These are phyloP conservation scores for Leptosomus discolor DNA, from an alignment of 2,113 vertebrate species.

Conservation along the genomic window DNA sequence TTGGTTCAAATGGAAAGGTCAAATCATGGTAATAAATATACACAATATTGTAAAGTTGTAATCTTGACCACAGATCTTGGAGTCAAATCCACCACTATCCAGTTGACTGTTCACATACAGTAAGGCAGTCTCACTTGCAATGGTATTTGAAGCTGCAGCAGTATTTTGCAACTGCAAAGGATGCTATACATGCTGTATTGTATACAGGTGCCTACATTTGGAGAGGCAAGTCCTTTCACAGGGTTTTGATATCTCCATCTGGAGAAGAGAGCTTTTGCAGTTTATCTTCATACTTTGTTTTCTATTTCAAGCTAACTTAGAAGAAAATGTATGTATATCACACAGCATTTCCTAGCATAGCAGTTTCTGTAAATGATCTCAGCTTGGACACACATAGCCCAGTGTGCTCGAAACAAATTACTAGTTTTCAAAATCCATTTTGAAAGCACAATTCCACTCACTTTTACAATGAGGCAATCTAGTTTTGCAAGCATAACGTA, in stretches of 20 bases:
- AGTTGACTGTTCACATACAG: not conserved
- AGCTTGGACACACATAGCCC: not conserved
- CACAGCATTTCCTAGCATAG: not conserved
- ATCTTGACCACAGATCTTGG: not conserved
- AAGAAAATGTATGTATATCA: not conserved
- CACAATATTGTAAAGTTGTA: not conserved
- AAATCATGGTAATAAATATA: not conserved
- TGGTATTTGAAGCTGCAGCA: not conserved
- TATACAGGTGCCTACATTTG: not conserved
- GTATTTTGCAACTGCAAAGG: not conserved
- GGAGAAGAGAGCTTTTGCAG: not conserved
- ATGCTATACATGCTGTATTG: accelerated
- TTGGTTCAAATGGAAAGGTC: not conserved
- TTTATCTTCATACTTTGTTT: not conserved
- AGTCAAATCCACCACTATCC: not conserved
- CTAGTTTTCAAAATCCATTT: not conserved
- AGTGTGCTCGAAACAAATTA: not conserved
- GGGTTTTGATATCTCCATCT: not conserved
- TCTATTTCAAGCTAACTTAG: not conserved
- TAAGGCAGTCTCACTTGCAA: not conserved
- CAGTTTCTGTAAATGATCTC: not conserved
- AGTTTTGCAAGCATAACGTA: not conserved
- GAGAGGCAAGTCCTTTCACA: not conserved
- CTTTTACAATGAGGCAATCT: not conserved
- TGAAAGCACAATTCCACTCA: not conserved